Conservation (phyloP, 2,797 vertebrate genomes). For the Trachurus trachurus region DNA sequence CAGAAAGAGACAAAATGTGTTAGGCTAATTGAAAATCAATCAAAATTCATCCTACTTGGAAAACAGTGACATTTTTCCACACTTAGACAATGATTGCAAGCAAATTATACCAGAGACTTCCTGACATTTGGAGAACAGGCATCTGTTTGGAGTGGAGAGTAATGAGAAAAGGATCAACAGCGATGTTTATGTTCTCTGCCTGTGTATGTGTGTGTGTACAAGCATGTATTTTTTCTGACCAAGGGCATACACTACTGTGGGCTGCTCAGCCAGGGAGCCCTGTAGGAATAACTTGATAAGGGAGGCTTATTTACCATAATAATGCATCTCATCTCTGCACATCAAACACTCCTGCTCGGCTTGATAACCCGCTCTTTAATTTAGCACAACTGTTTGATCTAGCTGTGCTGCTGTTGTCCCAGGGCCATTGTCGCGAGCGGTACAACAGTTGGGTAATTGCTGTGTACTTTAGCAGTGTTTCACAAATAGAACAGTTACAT, state of each 20-base stretch:
- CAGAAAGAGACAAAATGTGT: slow-evolving; percentile 23
- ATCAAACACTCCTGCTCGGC: slow-evolving; percentile 77
- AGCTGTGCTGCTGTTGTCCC: slow-evolving; percentile 65
- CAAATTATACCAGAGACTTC: slow-evolving; percentile 75
- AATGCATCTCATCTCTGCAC: slow-evolving; percentile 79
- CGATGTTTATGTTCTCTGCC: slow-evolving; percentile 56
- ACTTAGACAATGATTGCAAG: slow-evolving; percentile 75
- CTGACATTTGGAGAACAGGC: slow-evolving; percentile 73
- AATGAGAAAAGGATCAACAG: slow-evolving; percentile 70
- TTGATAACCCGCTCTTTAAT: slow-evolving; percentile 81
- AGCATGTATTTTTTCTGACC: slow-evolving; percentile 61
- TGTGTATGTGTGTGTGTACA: neutral
- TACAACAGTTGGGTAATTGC: slow-evolving; percentile 79
- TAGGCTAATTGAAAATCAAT: slow-evolving; percentile 83
- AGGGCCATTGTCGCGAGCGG: slow-evolving; percentile 66
- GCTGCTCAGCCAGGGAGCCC: slow-evolving; percentile 64
- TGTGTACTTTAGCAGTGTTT: slow-evolving; percentile 71
- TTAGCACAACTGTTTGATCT: slow-evolving; percentile 79
- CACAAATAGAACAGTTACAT: slow-evolving; percentile 68
- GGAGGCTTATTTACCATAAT: slow-evolving; percentile 79
- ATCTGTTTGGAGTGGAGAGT: slow-evolving; percentile 64
- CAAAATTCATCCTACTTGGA: slow-evolving; percentile 62
- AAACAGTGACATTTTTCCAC: slow-evolving; percentile 72
- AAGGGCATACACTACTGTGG: slow-evolving; percentile 62
- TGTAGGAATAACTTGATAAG: slow-evolving; percentile 75